Conservation (phyloP, 2,888 invertebrate genomes). For the Sussaba pulchella region DNA sequence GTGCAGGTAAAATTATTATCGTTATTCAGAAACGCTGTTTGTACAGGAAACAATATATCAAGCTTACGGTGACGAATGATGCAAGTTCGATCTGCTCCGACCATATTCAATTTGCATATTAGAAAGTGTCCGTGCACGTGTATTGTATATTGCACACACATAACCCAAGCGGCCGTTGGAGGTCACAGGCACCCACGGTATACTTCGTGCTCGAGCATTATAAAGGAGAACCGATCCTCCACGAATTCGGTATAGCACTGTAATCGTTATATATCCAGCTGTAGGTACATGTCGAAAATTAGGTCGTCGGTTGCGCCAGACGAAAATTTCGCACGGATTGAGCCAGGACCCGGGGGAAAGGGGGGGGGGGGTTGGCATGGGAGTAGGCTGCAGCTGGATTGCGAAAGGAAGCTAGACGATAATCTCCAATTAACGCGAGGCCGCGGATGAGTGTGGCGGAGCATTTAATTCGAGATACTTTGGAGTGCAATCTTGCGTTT, state of each 20-base stretch:
- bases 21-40: slow-evolving; percentile 1
- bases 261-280: slow-evolving; percentile 21
- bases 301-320: slow-evolving; percentile 57
- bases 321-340: slow-evolving; percentile 58
- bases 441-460: slow-evolving; percentile 55
- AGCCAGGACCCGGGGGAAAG: neutral
- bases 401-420: slow-evolving; percentile 47
- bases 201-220: slow-evolving; percentile 22
- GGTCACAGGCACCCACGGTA: slow-evolving; percentile 8
- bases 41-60: slow-evolving; percentile 26
- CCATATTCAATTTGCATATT: slow-evolving; percentile 47
- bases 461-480: slow-evolving; percentile 64
- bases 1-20: neutral
- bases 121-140: slow-evolving; percentile 37
- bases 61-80: slow-evolving; percentile 43
- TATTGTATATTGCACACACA: slow-evolving; percentile 25
- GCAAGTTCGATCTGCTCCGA: slow-evolving; percentile 53
- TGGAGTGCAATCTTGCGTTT: slow-evolving; percentile 52
- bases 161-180: neutral
- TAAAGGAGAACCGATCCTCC: slow-evolving; percentile 30
- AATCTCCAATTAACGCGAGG: slow-evolving; percentile 63
- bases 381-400: neutral
- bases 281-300: slow-evolving; percentile 54
- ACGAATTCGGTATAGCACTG: slow-evolving; percentile 36
- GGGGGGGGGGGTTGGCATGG: too few species aligned